Base-by-base conservation (phyloP, 2,888 invertebrate genomes). In the Apoda limacodes region DNA sequence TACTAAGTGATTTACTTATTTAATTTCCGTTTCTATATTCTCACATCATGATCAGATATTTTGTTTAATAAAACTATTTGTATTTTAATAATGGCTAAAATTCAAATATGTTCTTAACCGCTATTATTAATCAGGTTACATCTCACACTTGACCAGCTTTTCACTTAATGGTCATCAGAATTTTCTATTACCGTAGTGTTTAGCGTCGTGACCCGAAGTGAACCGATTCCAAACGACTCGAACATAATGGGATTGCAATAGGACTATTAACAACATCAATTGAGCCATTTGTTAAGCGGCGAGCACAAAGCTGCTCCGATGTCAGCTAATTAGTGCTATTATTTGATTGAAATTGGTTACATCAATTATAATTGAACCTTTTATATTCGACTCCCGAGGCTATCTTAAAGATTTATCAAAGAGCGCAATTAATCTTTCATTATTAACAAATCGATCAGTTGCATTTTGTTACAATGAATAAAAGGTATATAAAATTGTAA, bases 331-430 rank as follows among this genome's bases (percentile, higher is more conserved):
- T 76, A 75, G 72, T 52, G 52, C 59, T 63, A 72, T 72, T 75
- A 71, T 78, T 74, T 75, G 72, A 78, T 76, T 74, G 74, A 70
- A 78, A 76, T 72, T 74, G 69, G 55, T 60, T 60, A 66, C 67
- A 69, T 72, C 70, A 65, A 63, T 71, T 68, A 68, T 71, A 71
- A 75, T 70, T 65, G 64, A 60, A 62, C 64, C 62, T 70, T 66
- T 71, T 67, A 64, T 62, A 58, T 60, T 56, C 49, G 58, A 52
- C 53, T 66, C 69, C 56, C 38, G 46, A 45, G 52, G 70, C 61
- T 43, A 54, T 60, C 51, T 44, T 50, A 47, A 48, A 45, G 50
- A 57, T 55, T 59, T 55, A 63, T 65, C 64, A 65, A 60, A 64
- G 66, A 56, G 46, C 44, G 52, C 65, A 63, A 67, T 69, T 66